Evolutionary conservation across 1,140 invertebrate species (phyloP).

Genomic region (Coptotermes formosanus): DNA sequence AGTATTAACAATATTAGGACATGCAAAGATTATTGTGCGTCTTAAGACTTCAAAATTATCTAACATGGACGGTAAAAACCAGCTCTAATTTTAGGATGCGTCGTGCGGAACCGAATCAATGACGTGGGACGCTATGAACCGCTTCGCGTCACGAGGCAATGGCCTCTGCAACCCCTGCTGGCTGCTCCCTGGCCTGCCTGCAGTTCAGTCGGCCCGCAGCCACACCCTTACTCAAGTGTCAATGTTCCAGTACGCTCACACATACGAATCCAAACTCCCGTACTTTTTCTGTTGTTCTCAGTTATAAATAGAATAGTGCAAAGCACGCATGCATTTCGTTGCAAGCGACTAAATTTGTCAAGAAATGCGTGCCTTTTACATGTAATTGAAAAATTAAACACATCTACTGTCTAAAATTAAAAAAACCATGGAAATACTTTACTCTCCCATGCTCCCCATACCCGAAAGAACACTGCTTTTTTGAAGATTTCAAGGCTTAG

Average conservation of each 20-base stretch:
- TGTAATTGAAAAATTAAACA: too few relatives aligned
- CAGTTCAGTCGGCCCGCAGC: not conserved
- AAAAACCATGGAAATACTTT: too few relatives aligned
- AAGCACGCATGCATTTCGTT: too few relatives aligned
- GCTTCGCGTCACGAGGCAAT: not conserved
- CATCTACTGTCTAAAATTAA: too few relatives aligned
- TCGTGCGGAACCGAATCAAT: not conserved
- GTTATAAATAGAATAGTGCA: not conserved
- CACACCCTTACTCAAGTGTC: not conserved
- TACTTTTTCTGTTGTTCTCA: not conserved
- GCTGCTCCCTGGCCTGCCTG: not conserved
- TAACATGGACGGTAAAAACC: not conserved
- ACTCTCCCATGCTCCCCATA: too few relatives aligned
- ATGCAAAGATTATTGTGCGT: too few relatives aligned
- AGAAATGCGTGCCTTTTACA: too few relatives aligned
- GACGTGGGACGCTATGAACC: not conserved
- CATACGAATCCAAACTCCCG: not conserved
- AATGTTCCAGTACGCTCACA: too few relatives aligned
- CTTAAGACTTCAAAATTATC: not conserved
- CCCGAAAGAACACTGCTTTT: too few relatives aligned
- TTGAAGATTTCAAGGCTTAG: too few relatives aligned
- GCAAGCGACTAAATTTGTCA: too few relatives aligned
- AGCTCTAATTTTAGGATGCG: not conserved
- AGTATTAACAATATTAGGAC: too few relatives aligned
- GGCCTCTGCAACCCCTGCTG: not conserved